Percentiles rank a stretch among this genome's conserved stretches.
Evolutionary conservation across 2,113 vertebrate species (phyloP).

Genomic region (Vidua macroura): DNA sequence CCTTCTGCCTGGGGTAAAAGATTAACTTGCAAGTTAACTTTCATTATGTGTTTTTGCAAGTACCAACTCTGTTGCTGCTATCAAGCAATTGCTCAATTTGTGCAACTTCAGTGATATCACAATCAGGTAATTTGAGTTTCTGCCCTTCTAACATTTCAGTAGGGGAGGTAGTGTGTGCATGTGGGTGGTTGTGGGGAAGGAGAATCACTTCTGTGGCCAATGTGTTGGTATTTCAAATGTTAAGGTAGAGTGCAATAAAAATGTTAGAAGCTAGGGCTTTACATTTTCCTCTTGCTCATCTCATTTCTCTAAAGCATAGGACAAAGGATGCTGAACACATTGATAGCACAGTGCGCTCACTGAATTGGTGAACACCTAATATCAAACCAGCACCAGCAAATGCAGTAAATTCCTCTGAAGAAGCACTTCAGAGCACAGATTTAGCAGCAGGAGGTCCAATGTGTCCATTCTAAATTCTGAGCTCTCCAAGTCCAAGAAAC

Average conservation of each 20-base stretch:
- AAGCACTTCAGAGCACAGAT: neutral
- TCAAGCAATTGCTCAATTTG: constrained; percentile 2
- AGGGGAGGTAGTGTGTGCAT: neutral
- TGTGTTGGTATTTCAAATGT: neutral
- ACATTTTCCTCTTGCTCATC: neutral
- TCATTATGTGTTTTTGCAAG: neutral
- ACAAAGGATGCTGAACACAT: neutral
- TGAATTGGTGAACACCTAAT: neutral
- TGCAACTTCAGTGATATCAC: neutral
- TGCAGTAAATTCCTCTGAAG: neutral
- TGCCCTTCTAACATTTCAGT: neutral
- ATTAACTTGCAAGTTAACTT: constrained; percentile 15
- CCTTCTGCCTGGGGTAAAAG: neutral
- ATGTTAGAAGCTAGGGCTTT: neutral
- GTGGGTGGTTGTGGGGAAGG: neutral
- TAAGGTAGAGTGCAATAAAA: neutral
- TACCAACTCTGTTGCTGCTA: neutral
- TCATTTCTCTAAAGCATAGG: neutral
- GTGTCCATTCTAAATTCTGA: neutral
- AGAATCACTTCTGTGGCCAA: neutral
- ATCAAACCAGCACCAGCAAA: neutral
- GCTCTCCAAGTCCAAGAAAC: neutral
- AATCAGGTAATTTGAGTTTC: neutral
- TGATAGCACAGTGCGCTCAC: neutral
- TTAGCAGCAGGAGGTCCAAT: neutral